A percentile compares a stretch with the other conserved stretches of the same genome.
Evolutionary conservation across 2,797 vertebrate species (phyloP).

Genomic region (Anas bahamensis): DNA sequence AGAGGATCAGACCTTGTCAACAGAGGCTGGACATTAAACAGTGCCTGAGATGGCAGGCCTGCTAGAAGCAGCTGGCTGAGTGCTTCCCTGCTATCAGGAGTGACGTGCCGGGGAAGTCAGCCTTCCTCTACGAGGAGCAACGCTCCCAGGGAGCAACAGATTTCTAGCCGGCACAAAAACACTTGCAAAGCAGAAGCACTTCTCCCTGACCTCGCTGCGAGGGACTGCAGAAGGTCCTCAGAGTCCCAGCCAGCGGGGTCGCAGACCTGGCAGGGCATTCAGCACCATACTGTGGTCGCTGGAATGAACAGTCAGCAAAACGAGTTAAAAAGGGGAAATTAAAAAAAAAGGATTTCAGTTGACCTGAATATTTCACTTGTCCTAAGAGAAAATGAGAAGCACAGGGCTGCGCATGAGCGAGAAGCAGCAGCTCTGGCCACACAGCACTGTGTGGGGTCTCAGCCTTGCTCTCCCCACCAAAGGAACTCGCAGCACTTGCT

Average conservation of each 20-base stretch:
- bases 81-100: neutral
- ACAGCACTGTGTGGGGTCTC: rapidly evolving
- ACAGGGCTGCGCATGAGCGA: neutral
- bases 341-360: neutral
- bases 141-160: neutral
- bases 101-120: neutral
- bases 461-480: neutral
- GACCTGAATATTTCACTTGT: neutral
- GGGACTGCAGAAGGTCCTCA: neutral
- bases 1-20: neutral
- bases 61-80: neutral
- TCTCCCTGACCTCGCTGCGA: neutral
- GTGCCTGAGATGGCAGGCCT: neutral
- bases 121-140: neutral
- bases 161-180: neutral
- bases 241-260: neutral
- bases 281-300: neutral
- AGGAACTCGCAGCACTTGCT: neutral
- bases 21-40: neutral
- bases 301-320: neutral
- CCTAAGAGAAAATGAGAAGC: neutral
- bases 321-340: neutral
- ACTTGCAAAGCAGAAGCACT: neutral
- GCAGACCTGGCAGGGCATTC: neutral
- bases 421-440: neutral